phyloP scores from a whole-genome alignment of 1,140 invertebrate genomes.

The Megathymus violae region DNA sequence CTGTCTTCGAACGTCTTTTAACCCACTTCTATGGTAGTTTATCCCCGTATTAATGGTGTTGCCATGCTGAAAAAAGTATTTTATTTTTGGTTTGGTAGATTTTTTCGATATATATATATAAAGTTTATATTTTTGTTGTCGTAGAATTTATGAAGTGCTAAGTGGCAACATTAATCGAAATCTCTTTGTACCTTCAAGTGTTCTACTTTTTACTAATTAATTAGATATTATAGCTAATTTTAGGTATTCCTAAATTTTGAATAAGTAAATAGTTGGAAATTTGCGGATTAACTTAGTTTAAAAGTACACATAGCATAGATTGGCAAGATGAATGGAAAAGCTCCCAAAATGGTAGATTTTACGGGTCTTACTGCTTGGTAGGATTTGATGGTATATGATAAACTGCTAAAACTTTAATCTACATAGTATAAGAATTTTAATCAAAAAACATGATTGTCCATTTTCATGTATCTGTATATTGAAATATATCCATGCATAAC shows the following conservation, averaged over 20 bases:
- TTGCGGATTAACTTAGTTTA: slow-evolving; percentile 15
- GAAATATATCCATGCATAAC: not conserved
- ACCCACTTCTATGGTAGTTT: slow-evolving; percentile 53
- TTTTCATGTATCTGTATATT: not conserved
- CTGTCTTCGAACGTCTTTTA: slow-evolving; percentile 46
- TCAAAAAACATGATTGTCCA: not conserved
- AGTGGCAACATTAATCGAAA: slow-evolving; percentile 23
- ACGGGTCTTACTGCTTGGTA: slow-evolving; percentile 9
- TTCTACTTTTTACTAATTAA: slow-evolving; percentile 22
- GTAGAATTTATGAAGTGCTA: slow-evolving; percentile 16
- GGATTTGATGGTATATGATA: slow-evolving; percentile 1
- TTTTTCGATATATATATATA: slow-evolving; percentile 7
- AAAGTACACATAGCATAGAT: slow-evolving; percentile 18
- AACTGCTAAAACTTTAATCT: not conserved
- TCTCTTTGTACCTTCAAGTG: not conserved
- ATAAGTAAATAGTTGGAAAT: slow-evolving; percentile 13
- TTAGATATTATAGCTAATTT: slow-evolving; percentile 34
- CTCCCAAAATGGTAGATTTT: slow-evolving; percentile 31
- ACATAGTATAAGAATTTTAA: not conserved
- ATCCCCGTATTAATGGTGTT: slow-evolving; percentile 59
- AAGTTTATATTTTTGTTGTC: slow-evolving; percentile 7
- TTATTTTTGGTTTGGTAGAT: slow-evolving; percentile 1
- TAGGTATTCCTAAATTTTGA: slow-evolving; percentile 18
- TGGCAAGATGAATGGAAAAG: slow-evolving; percentile 17
- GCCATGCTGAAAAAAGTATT: slow-evolving; percentile 50